Percentiles rank a stretch among this genome's conserved stretches.
Evolutionary conservation across 1,140 invertebrate species (phyloP).

Genomic region (Solen grandis): DNA sequence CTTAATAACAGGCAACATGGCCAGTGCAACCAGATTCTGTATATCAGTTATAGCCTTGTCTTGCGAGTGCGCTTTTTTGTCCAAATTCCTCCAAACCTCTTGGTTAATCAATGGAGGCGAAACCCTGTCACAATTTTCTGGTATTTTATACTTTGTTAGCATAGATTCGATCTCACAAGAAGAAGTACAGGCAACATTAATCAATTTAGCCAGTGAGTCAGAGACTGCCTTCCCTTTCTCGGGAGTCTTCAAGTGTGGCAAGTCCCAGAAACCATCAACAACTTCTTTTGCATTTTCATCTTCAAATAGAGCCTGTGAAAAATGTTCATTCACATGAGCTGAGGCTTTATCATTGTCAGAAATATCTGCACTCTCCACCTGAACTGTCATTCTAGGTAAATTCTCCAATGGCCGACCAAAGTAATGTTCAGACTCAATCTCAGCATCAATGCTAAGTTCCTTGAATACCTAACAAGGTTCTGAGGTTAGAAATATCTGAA

Average conservation of each 20-base stretch:
- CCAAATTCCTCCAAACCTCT: constrained; percentile 26
- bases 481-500: no score
- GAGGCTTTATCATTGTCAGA: not conserved
- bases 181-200: constrained; percentile 22
- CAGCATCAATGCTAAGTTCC: no score
- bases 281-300: not conserved
- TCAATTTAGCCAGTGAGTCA: not conserved
- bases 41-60: constrained; percentile 19
- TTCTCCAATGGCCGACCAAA: no score
- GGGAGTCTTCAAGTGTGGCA: constrained; percentile 10
- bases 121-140: constrained; percentile 5
- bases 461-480: no score
- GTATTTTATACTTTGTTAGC: constrained; percentile 7
- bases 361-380: not conserved
- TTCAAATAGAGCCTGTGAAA: not conserved
- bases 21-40: constrained; percentile 26
- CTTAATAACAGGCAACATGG: constrained; percentile 6
- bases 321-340: not conserved
- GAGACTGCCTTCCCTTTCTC: constrained; percentile 2
- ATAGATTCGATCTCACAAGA: not conserved
- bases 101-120: constrained; percentile 16
- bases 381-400: no score
- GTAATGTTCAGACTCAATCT: no score
- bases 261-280: not conserved
- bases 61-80: constrained; percentile 21